Percentiles rank a stretch among this genome's conserved stretches.
These are phyloP conservation scores for Lophochroa leadbeateri DNA, from an alignment of 2,113 vertebrate genomes.

Conservation along the genomic window DNA sequence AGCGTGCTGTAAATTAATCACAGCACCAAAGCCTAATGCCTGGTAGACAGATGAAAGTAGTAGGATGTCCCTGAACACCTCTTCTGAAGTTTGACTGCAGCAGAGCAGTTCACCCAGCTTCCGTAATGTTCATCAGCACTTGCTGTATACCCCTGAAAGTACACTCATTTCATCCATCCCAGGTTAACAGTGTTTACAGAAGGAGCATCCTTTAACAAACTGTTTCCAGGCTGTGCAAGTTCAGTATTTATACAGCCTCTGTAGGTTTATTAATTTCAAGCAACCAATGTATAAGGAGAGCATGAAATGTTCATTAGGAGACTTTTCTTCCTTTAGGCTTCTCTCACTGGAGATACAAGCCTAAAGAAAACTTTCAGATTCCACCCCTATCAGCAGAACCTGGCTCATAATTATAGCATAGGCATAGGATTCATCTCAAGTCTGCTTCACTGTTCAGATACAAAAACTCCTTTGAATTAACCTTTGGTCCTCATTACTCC, in stretches of 20 bases:
- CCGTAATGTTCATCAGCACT: neutral
- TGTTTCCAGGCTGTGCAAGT: neutral
- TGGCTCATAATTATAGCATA: fast-evolving
- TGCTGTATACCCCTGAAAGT: neutral
- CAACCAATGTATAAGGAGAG: neutral
- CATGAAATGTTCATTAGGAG: neutral
- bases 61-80: neutral
- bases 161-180: neutral
- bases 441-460: neutral
- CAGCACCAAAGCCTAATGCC: neutral
- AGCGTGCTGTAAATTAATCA: neutral
- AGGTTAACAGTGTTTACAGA: neutral
- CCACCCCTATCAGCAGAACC: neutral
- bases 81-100: neutral
- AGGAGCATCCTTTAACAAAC: neutral
- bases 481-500: neutral
- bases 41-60: neutral
- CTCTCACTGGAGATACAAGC: neutral
- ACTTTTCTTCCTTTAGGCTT: neutral
- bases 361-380: neutral
- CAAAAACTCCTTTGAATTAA: neutral
- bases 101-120: neutral
- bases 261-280: neutral
- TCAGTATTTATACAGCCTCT: neutral
- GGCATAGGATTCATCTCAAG: neutral